These are phyloP conservation scores for Gyrodactylus bullatarudis DNA, from an alignment of 1,140 invertebrate genomes.

Conservation along the genomic window DNA sequence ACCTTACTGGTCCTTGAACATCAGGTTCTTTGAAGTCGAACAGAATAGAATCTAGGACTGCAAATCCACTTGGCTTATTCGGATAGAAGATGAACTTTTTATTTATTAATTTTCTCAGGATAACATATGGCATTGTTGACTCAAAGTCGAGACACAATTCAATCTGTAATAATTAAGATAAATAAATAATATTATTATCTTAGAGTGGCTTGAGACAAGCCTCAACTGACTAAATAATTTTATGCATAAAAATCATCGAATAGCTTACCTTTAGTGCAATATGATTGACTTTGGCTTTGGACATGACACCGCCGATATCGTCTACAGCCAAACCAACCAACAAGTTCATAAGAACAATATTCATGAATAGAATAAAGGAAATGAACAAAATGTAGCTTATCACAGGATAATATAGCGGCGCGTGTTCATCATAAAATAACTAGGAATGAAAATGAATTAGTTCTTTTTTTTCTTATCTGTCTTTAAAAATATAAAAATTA, in stretches of 20 bases:
- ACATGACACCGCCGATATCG: not conserved
- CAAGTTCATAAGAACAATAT: not conserved
- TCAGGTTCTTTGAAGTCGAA: not conserved
- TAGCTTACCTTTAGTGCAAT: not conserved
- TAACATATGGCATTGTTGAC: not conserved
- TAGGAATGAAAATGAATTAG: not conserved
- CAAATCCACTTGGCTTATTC: not conserved
- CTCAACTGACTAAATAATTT: not conserved
- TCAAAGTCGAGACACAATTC: not conserved
- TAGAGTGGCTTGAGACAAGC: not conserved
- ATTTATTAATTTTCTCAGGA: not conserved
- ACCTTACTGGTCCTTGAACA: no score
- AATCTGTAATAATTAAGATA: not conserved
- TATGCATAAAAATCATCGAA: not conserved
- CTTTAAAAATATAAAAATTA: no score
- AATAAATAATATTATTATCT: not conserved
- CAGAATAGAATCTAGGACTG: not conserved
- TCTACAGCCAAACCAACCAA: not conserved
- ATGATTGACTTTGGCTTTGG: not conserved
- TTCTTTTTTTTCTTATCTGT: no score
- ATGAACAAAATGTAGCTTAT: not conserved
- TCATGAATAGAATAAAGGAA: not conserved
- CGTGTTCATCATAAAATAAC: not conserved
- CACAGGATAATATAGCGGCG: not conserved
- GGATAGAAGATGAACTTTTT: not conserved